phyloP scores from a whole-genome alignment of 2,888 invertebrate species.

The Cryptocephalus primarius region DNA sequence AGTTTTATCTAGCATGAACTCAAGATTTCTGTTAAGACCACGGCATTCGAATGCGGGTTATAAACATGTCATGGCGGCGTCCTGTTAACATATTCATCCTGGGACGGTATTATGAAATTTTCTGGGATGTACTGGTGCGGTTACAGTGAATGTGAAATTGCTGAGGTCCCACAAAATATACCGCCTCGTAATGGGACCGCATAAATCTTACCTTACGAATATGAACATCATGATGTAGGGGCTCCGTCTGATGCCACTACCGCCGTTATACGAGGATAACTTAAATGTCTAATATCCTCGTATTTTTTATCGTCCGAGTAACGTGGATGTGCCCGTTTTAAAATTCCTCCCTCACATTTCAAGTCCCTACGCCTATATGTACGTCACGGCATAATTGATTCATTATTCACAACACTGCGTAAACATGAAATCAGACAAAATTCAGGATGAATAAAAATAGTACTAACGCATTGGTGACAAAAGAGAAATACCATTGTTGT shows the following conservation, averaged over 20 bases:
- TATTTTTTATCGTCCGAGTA: constrained; percentile 9
- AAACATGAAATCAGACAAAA: no score
- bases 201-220: constrained; percentile 26
- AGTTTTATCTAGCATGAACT: no score
- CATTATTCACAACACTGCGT: no score
- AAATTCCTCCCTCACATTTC: no score
- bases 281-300: constrained; percentile 19
- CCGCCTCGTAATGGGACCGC: constrained; percentile 24
- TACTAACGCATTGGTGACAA: no score
- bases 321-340: no score
- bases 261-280: constrained; percentile 14
- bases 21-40: no score
- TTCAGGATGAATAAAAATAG: no score
- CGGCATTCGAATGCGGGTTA: no score
- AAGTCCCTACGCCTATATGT: no score
- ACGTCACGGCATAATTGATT: no score
- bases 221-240: constrained; percentile 28
- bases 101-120: constrained; percentile 17
- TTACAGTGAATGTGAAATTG: constrained; percentile 28
- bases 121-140: constrained; percentile 18
- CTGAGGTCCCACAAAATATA: constrained; percentile 23
- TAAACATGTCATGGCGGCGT: background rate
- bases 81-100: constrained; percentile 5
- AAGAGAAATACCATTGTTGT: no score
- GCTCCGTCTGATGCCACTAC: constrained; percentile 13